Conservation (phyloP, 2,888 invertebrate species). For the Omphaloscelis lunosa region DNA sequence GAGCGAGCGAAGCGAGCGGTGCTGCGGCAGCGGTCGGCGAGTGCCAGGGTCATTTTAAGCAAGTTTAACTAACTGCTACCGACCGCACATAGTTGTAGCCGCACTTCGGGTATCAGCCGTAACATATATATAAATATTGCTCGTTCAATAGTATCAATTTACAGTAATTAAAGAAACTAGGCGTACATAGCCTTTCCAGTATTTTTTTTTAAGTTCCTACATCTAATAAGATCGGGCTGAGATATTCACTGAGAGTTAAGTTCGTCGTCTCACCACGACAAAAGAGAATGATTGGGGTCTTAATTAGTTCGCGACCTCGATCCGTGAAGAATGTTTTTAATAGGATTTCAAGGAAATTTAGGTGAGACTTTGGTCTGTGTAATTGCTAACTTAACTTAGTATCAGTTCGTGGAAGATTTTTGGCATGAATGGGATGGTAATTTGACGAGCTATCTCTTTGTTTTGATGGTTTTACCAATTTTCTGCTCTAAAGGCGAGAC, state of each 20-base stretch:
- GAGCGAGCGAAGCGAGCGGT: too few species aligned
- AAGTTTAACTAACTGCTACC: too few species aligned
- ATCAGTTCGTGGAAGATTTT: slow-evolving; percentile 29
- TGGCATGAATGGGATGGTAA: slow-evolving; percentile 22
- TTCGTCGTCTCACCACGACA: slow-evolving; percentile 49
- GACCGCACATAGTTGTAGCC: too few species aligned
- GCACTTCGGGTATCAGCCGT: too few species aligned
- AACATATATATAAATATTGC: too few species aligned
- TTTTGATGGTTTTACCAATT: slow-evolving; percentile 19
- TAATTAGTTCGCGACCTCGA: slow-evolving; percentile 59
- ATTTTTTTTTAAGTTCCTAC: slow-evolving; percentile 6
- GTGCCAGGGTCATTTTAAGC: too few species aligned
- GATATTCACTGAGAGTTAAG: slow-evolving; percentile 45
- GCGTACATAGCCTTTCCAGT: not conserved
- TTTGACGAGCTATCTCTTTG: slow-evolving; percentile 35
- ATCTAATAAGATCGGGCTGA: slow-evolving; percentile 31
- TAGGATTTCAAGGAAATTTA: slow-evolving; percentile 53
- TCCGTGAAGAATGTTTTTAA: slow-evolving; percentile 57
- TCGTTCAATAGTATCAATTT: too few species aligned
- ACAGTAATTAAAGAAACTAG: not conserved
- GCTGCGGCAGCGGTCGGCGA: too few species aligned
- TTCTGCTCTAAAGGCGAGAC: not conserved
- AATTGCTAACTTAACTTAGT: slow-evolving; percentile 37
- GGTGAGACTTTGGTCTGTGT: slow-evolving; percentile 25
- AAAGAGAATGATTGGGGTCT: slow-evolving; percentile 54